These are phyloP conservation scores for Acrossocheilus fasciatus DNA, from an alignment of 2,797 vertebrate species.

Conservation along the genomic window DNA sequence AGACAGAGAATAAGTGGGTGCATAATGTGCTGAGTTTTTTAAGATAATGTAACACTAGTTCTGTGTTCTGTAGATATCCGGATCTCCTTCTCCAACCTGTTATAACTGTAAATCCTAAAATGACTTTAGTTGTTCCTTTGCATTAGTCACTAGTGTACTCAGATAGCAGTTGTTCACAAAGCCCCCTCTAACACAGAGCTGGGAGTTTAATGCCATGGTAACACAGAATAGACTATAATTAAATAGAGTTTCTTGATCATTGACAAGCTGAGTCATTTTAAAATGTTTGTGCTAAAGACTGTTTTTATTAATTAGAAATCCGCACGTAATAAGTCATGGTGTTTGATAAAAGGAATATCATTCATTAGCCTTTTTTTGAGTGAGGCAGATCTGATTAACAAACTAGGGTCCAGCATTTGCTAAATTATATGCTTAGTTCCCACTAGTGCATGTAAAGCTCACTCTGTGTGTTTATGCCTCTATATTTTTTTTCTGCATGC, in stretches of 20 bases:
- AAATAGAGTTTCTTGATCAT: constrained; percentile 19
- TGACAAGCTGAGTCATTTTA: neutral
- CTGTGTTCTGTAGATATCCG: neutral
- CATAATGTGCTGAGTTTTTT: neutral
- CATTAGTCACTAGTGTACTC: neutral
- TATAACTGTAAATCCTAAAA: neutral
- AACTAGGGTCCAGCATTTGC: neutral
- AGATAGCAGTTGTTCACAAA: constrained; percentile 26
- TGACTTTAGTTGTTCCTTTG: constrained; percentile 1
- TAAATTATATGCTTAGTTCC: neutral
- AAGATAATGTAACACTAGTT: neutral
- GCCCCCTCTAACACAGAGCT: neutral
- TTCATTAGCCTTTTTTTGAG: neutral
- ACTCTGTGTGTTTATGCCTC: neutral
- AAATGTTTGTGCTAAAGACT: neutral
- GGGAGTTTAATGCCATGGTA: constrained; percentile 25
- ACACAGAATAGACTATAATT: constrained; percentile 28
- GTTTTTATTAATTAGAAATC: neutral
- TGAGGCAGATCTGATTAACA: neutral
- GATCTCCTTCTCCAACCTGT: neutral
- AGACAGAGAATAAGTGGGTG: neutral
- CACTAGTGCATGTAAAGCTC: neutral
- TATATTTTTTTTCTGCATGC: neutral
- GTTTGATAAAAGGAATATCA: neutral
- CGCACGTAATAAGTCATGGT: neutral